Percentiles rank a stretch among this genome's conserved stretches.
Evolutionary conservation across 2,797 vertebrate species (phyloP).

Genomic region (Balearica regulorum): DNA sequence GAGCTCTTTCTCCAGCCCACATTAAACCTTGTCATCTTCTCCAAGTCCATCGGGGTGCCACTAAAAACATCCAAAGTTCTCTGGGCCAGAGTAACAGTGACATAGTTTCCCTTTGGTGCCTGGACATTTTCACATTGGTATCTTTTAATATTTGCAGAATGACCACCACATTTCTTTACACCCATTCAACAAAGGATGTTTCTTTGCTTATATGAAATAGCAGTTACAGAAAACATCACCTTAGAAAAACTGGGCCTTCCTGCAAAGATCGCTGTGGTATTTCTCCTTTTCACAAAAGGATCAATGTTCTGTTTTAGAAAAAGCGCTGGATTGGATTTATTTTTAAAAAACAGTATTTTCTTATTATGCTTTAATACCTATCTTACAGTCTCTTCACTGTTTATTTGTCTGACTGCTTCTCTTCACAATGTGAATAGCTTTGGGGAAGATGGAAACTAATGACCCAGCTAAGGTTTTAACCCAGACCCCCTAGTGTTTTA

Average conservation of each 20-base stretch:
- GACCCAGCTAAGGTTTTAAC: conserved; percentile 63
- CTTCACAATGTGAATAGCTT: conserved; percentile 61
- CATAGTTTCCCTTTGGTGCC: background rate
- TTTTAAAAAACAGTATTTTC: conserved; percentile 26
- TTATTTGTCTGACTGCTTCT: conserved; percentile 65
- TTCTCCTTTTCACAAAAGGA: conserved; percentile 36
- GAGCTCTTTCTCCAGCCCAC: background rate
- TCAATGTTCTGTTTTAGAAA: conserved; percentile 19
- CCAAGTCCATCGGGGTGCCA: background rate
- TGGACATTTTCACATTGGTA: background rate
- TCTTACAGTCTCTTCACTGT: conserved; percentile 45
- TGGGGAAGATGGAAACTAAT: conserved; percentile 72
- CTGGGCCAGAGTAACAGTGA: background rate
- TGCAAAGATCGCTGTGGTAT: background rate
- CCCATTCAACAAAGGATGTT: conserved; percentile 10
- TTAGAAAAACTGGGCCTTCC: background rate
- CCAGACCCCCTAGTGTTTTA: conserved; percentile 52
- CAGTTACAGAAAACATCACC: background rate
- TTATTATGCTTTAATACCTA: conserved; percentile 33
- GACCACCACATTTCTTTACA: conserved; percentile 7
- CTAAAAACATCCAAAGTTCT: background rate
- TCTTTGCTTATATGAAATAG: conserved; percentile 2
- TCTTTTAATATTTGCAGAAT: conserved; percentile 7
- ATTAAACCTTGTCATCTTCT: background rate
- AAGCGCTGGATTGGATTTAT: background rate